Conservation (phyloP, 2,113 vertebrate genomes). For the Clupea harengus region DNA sequence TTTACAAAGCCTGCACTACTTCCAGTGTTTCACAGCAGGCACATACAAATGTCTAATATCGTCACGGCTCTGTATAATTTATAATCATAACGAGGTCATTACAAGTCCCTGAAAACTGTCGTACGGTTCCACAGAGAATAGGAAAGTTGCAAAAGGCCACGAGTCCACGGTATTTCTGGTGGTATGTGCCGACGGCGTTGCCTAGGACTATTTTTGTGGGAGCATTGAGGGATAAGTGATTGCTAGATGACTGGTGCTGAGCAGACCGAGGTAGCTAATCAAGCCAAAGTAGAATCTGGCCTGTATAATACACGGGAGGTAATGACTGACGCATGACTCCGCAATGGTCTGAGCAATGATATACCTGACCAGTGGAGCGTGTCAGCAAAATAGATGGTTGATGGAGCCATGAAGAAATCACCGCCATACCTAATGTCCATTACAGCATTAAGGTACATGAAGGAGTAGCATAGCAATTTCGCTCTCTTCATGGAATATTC, state of each 20-base stretch:
- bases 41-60: neutral
- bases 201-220: constrained; percentile 30
- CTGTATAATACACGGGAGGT: constrained; percentile 41
- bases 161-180: neutral
- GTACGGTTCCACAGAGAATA: neutral
- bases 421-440: neutral
- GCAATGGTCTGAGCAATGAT: constrained; percentile 16
- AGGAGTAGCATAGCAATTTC: neutral
- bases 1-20: neutral
- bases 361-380: constrained; percentile 39
- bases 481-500: neutral
- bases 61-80: neutral
- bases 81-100: neutral
- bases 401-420: constrained; percentile 31
- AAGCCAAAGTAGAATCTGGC: constrained; percentile 42
- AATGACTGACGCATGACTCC: constrained; percentile 38
- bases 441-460: neutral
- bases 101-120: neutral
- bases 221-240: constrained; percentile 39
- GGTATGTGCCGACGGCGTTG: neutral
- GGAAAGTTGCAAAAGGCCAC: neutral
- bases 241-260: constrained; percentile 23
- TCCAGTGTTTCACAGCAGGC: neutral
- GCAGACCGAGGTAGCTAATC: constrained; percentile 45
- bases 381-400: constrained; percentile 24